Conservation (phyloP, 2,888 invertebrate genomes). For the Macrophya annulata region DNA sequence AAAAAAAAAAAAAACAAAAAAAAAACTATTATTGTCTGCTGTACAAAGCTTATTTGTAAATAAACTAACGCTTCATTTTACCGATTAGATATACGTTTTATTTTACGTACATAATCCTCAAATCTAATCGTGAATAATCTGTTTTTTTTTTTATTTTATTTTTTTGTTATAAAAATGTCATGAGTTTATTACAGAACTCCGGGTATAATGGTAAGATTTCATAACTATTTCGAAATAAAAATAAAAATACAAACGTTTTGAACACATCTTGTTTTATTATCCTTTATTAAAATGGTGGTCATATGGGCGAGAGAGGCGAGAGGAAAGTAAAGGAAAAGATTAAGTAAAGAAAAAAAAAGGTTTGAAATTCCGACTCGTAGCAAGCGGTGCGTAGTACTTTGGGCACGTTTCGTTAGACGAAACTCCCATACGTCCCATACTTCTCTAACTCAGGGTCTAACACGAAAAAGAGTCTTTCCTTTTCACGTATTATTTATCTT, state of each 20-base stretch:
- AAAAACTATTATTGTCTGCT: constrained; percentile 61
- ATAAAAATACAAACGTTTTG: not conserved
- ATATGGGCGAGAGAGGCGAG: not conserved
- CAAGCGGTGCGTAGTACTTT: constrained; percentile 45
- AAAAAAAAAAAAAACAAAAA: constrained; percentile 4
- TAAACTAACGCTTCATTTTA: constrained; percentile 62
- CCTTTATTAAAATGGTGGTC: constrained; percentile 36
- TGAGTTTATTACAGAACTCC: not conserved
- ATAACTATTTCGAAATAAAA: constrained; percentile 1
- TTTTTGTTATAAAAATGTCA: not conserved
- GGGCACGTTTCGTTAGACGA: constrained; percentile 48
- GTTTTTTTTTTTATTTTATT: not conserved
- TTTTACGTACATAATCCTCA: not conserved
- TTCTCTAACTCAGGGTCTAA: constrained; percentile 34
- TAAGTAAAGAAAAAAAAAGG: not conserved
- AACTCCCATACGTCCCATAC: constrained; percentile 31
- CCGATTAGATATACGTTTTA: constrained; percentile 19
- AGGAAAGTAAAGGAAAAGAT: constrained; percentile 14
- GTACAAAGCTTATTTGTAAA: constrained; percentile 69
- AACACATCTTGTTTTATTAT: constrained; percentile 31
- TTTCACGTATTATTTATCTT: not conserved
- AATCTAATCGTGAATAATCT: not conserved
- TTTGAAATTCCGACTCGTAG: constrained; percentile 51
- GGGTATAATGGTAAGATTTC: not conserved
- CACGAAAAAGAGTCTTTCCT: constrained; percentile 29